Percentiles rank a stretch among this genome's conserved stretches.
phyloP scores from a whole-genome alignment of 2,797 vertebrate genomes.

The Loriculus beryllinus region DNA sequence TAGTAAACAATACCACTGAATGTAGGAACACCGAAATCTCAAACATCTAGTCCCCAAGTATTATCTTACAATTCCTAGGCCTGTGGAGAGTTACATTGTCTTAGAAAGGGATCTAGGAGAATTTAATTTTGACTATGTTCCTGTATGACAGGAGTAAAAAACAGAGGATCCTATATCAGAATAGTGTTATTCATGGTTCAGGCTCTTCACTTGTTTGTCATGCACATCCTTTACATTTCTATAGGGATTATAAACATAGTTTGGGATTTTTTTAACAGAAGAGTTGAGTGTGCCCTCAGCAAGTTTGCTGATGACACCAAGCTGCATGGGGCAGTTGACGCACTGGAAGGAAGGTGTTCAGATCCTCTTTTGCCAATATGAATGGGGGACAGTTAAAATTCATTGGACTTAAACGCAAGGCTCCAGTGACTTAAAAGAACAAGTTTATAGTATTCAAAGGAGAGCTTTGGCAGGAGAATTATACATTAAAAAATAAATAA shows the following conservation, averaged over 20 bases:
- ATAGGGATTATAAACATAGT: not conserved
- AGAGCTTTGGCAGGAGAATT: accelerated
- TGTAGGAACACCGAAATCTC: not conserved
- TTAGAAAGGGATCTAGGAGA: not conserved
- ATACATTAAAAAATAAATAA: not conserved
- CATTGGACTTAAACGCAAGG: not conserved
- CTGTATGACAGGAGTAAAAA: not conserved
- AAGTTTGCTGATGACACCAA: not conserved
- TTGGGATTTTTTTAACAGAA: not conserved
- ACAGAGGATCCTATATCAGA: not conserved
- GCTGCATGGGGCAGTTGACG: not conserved
- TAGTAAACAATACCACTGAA: not conserved
- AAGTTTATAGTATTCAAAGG: not conserved
- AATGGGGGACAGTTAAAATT: not conserved
- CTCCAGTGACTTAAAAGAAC: not conserved
- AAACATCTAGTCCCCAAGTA: accelerated
- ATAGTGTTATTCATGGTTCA: not conserved
- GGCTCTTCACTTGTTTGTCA: not conserved
- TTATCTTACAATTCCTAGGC: not conserved
- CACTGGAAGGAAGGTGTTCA: not conserved
- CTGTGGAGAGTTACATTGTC: not conserved
- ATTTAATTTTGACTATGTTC: not conserved
- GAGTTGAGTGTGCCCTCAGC: not conserved
- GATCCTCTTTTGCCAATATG: not conserved
- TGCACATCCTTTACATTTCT: not conserved